These are phyloP conservation scores for Tetraneura akinire DNA, from an alignment of 1,140 invertebrate species.

Conservation along the genomic window DNA sequence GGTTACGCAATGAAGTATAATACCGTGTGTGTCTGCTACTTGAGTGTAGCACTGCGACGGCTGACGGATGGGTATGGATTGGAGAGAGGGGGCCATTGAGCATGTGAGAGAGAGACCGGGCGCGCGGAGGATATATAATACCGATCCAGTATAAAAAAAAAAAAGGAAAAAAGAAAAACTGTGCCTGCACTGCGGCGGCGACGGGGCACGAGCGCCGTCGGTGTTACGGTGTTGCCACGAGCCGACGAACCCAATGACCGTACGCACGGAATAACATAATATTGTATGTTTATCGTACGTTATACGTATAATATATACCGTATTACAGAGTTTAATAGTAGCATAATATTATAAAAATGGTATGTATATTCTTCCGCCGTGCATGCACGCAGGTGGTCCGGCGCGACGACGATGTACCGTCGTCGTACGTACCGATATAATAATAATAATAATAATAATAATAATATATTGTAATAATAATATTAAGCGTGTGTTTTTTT, in stretches of 20 bases:
- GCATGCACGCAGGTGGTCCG: conserved; percentile 32
- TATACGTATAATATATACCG: background rate
- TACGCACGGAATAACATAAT: background rate
- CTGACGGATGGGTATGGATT: background rate
- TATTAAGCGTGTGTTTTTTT: background rate
- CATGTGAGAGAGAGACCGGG: background rate
- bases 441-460: too few relatives aligned
- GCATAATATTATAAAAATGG: background rate
- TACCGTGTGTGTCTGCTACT: background rate
- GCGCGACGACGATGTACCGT: conserved; percentile 19
- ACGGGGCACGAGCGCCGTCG: background rate
- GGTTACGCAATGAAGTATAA: conserved; percentile 32
- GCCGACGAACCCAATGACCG: conserved; percentile 24
- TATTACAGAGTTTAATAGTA: background rate
- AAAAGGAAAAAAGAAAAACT: conserved; percentile 24
- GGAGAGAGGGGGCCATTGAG: background rate
- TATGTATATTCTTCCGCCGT: background rate
- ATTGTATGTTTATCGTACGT: background rate
- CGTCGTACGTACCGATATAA: background rate
- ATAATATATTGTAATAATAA: too few relatives aligned
- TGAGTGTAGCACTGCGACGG: background rate
- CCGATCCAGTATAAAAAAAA: too few relatives aligned
- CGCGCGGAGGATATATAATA: background rate
- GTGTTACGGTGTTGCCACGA: conserved; percentile 36
- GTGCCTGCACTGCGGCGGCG: conserved; percentile 42